Evolutionary conservation across 2,113 vertebrate genomes (phyloP).

Genomic region (Halichoeres trimaculatus): DNA sequence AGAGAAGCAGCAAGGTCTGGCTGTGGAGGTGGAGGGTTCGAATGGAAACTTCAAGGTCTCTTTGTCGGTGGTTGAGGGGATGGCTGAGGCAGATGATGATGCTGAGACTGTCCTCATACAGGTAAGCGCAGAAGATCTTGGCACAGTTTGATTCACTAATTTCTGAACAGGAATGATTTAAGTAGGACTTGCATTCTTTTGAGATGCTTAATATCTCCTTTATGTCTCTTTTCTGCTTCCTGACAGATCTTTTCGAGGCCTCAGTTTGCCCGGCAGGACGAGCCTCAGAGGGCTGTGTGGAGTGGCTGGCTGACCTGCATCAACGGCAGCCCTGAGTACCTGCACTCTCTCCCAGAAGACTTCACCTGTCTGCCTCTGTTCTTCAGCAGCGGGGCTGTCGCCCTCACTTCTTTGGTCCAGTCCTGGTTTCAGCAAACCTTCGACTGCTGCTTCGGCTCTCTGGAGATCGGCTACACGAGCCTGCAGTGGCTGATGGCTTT

Average conservation of each 20-base stretch:
- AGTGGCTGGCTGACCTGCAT: constrained; percentile 90
- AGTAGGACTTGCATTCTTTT: no score
- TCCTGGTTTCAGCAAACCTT: constrained; percentile 92
- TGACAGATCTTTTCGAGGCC: constrained; percentile 84
- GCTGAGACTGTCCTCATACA: constrained; percentile 88
- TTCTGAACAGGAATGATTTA: no score
- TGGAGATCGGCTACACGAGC: constrained; percentile 86
- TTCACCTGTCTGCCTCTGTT: constrained; percentile 92
- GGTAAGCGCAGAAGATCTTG: constrained; percentile 70
- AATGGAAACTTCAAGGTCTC: constrained; percentile 82
- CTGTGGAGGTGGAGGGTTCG: constrained; percentile 81
- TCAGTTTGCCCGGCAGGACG: constrained; percentile 59
- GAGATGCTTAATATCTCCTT: no score
- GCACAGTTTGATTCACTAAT: no score
- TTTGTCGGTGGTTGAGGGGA: constrained; percentile 83
- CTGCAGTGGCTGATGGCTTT: constrained; percentile 92
- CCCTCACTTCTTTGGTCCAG: constrained; percentile 83
- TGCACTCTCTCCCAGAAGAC: constrained; percentile 79
- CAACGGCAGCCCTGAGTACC: constrained; percentile 83
- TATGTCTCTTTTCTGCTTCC: not conserved
- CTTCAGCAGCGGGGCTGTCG: constrained; percentile 84
- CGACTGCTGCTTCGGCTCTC: constrained; percentile 89
- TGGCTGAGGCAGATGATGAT: constrained; percentile 82
- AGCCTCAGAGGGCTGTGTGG: constrained; percentile 85
- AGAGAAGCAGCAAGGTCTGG: constrained; percentile 89